Evolutionary conservation across 2,113 vertebrate genomes (phyloP).

Genomic region (Grammomys surdaster): DNA sequence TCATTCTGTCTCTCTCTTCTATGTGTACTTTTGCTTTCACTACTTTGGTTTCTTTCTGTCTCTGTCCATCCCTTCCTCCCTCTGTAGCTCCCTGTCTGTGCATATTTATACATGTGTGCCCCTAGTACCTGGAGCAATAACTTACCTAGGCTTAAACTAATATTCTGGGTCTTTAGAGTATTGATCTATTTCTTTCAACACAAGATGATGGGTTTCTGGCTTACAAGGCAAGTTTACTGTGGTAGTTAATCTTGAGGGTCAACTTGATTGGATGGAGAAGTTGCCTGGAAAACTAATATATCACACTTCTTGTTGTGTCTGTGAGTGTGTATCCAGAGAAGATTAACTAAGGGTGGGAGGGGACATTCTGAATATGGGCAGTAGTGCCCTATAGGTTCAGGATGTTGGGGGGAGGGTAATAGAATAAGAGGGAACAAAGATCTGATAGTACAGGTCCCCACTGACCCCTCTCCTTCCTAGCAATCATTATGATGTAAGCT

Average conservation of each 20-base stretch:
- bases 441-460: neutral
- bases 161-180: slow-evolving; percentile 23
- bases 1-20: neutral
- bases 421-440: neutral
- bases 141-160: neutral
- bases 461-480: neutral
- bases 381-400: neutral
- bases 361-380: neutral
- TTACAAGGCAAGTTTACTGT: neutral
- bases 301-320: neutral
- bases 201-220: neutral
- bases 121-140: neutral
- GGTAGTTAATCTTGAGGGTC: neutral
- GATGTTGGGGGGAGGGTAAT: too few relatives aligned
- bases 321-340: neutral
- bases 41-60: neutral
- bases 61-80: neutral
- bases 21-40: neutral
- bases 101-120: neutral
- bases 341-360: neutral
- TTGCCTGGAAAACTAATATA: neutral
- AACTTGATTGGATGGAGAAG: neutral
- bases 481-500: neutral
- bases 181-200: slow-evolving; percentile 2
- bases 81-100: neutral